Base-by-base conservation (phyloP, 2,888 invertebrate species). In the Exephanes ischioxanthus region DNA sequence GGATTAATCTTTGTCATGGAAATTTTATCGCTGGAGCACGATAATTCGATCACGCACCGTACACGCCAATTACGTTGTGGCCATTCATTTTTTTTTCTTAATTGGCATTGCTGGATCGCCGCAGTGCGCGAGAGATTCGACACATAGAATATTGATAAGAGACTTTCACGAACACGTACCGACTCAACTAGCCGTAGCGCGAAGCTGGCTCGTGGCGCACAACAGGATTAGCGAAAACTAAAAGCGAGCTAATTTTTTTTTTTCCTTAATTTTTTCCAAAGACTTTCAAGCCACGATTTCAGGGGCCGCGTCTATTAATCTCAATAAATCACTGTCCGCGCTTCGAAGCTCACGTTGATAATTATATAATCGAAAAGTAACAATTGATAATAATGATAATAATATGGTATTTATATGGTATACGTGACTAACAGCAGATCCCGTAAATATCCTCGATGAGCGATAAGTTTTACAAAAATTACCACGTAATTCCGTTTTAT, bases 401-500 rank as follows among this genome's bases (percentile, higher is more conserved):
- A 58, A 58, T 22, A 7, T 22, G 45, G 58, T 22, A 22, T 58
- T 58, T 45, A 58, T 66, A n/a, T 61, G 53, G 53, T 53, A 26
- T 73, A 58, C 16, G 76, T 51, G 68, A 68, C 77, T 77, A 68
- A 68, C 68, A 61, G 68, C 68, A 70, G 75, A 85, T 85, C 55
- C 75, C 68, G 67, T 63, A 70, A 81, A 81, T 66, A 58, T 78
- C 61, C 48, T 78, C 45, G 68, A 85, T 81, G 73, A 85, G 85
- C 82, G 30, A 63, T 63, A 79, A 79, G 75, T 85, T 75, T 78
- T 78, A 81, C 72, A 82, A 85, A 84, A 82, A 79, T 55, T 81
- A 78, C 84, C 84, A 78, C 75, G 55, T 76, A 80, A 55, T 80
- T 72, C 48, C 72, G 71, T 83, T 83, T 83, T 79, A 83, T 66